A percentile compares a stretch with the other conserved stretches of the same genome.
These are phyloP conservation scores for Muscicapa comitata DNA, from an alignment of 2,797 vertebrate species.

Conservation along the genomic window DNA sequence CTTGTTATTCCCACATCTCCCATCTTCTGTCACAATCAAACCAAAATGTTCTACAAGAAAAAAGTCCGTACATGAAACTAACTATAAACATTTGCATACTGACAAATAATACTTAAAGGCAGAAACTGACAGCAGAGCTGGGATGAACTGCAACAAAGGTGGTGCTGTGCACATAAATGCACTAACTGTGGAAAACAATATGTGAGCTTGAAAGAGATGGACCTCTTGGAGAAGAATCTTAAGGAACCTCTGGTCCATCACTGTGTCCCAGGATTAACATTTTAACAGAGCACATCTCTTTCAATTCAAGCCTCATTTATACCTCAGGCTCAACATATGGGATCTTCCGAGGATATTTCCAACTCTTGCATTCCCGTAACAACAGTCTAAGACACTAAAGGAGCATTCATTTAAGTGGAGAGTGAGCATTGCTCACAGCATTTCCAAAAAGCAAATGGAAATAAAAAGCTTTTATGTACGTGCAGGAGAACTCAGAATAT, in stretches of 20 bases:
- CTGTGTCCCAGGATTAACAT: neutral
- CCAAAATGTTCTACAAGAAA: neutral
- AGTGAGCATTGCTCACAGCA: neutral
- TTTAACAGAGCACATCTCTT: neutral
- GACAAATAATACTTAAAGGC: neutral
- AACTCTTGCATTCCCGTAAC: neutral
- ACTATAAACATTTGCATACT: neutral
- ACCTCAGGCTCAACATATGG: neutral
- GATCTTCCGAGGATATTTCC: neutral
- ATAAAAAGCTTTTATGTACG: neutral
- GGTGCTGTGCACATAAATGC: neutral
- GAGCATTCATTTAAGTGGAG: neutral
- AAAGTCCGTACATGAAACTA: neutral
- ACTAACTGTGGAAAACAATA: neutral
- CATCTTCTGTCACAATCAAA: neutral
- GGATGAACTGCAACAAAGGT: neutral
- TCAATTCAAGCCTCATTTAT: neutral
- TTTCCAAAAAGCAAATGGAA: neutral
- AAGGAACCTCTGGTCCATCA: neutral
- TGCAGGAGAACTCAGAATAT: neutral
- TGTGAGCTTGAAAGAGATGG: neutral
- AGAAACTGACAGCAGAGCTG: neutral
- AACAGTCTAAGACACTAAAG: neutral
- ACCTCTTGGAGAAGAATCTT: neutral
- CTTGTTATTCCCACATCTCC: neutral